Evolutionary conservation across 2,797 vertebrate genomes (phyloP).

Genomic region (Carcharodon carcharias): DNA sequence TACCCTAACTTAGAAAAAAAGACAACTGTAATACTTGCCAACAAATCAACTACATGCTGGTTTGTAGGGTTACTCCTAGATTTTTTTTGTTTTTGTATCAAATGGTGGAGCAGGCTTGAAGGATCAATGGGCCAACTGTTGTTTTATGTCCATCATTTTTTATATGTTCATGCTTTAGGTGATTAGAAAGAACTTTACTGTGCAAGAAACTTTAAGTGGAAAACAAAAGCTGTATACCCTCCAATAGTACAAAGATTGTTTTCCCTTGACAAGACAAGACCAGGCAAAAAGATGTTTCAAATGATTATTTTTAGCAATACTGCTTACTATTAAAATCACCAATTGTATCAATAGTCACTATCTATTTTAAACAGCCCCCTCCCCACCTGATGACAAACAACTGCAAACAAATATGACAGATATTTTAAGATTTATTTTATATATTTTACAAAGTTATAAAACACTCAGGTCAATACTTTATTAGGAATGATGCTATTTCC

Average conservation of each 20-base stretch:
- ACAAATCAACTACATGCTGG: no score
- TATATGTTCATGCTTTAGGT: neutral
- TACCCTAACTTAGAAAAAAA: no score
- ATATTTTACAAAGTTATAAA: constrained; percentile 38
- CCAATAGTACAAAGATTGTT: neutral
- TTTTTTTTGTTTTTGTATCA: no score
- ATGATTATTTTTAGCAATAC: neutral
- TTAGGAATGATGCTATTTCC: constrained; percentile 19
- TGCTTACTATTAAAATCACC: neutral
- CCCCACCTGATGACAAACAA: neutral
- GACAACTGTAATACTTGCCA: no score
- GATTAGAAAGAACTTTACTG: neutral
- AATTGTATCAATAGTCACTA: neutral
- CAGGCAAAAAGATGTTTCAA: neutral
- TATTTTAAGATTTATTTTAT: constrained; percentile 32
- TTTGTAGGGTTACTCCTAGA: no score
- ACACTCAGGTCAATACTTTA: constrained; percentile 21
- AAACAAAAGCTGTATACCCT: neutral
- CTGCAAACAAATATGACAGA: neutral
- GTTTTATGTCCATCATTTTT: neutral
- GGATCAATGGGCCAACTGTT: neutral
- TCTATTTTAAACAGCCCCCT: neutral
- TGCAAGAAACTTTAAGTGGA: neutral
- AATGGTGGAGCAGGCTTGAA: no score
- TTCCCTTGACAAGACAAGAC: no score